Percentiles rank a stretch among this genome's conserved stretches.
Evolutionary conservation across 1,140 invertebrate genomes (phyloP).

Genomic region (Phymastichus coffea): DNA sequence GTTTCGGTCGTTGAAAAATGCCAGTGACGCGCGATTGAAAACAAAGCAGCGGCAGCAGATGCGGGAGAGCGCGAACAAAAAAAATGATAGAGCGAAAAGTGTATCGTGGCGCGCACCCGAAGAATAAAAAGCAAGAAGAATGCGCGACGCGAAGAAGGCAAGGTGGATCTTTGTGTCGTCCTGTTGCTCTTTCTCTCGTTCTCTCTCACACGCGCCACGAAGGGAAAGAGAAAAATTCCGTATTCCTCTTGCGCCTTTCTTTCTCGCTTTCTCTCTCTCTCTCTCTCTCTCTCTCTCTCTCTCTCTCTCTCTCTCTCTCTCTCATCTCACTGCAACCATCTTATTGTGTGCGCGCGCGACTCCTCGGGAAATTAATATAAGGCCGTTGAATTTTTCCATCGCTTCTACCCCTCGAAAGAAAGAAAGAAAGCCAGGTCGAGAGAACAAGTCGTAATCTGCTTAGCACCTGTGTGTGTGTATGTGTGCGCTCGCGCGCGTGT

Average conservation of each 20-base stretch:
- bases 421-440: not conserved
- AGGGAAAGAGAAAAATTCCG: not conserved
- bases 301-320: constrained; percentile 18
- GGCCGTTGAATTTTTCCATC: not conserved
- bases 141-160: constrained; percentile 34
- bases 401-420: too few relatives aligned
- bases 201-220: not conserved
- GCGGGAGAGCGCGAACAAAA: not conserved
- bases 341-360: not conserved
- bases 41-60: too few relatives aligned
- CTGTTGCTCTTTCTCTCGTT: constrained; percentile 34
- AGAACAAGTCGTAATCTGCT: constrained; percentile 4
- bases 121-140: too few relatives aligned
- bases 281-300: constrained; percentile 9
- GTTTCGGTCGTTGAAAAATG: too few relatives aligned
- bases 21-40: too few relatives aligned
- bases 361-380: constrained; percentile 1
- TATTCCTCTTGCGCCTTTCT: constrained; percentile 30
- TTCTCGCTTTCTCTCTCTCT: too few relatives aligned
- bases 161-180: constrained; percentile 42
- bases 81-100: constrained; percentile 1
- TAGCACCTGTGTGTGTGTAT: constrained; percentile 14
- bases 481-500: too few relatives aligned
- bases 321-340: constrained; percentile 4
- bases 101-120: too few relatives aligned